Percentiles rank a stretch among this genome's conserved stretches.
Evolutionary conservation across 2,797 vertebrate genomes (phyloP).

Genomic region (Pelobates cultripes): DNA sequence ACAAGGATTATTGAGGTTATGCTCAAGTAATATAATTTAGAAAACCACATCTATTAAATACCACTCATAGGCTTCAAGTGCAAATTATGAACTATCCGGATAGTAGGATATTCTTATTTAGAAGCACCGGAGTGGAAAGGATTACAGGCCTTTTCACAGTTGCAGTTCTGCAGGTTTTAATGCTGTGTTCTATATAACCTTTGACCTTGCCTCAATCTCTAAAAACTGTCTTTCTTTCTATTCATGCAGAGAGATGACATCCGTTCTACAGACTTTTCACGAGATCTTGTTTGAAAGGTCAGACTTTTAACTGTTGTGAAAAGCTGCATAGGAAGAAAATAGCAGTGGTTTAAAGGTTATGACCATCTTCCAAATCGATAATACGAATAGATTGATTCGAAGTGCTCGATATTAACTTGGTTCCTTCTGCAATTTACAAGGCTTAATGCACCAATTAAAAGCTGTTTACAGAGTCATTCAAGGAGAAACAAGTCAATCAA

Average conservation of each 20-base stretch:
- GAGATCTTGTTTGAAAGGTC: slow-evolving; percentile 29
- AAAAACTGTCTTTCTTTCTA: slow-evolving; percentile 3
- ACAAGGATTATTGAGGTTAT: slow-evolving; percentile 13
- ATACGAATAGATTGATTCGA: neutral
- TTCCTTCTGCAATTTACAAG: neutral
- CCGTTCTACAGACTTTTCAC: neutral
- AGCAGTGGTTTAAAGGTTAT: slow-evolving; percentile 8
- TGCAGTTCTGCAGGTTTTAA: slow-evolving; percentile 29
- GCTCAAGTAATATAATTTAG: slow-evolving; percentile 43
- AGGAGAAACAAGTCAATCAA: neutral
- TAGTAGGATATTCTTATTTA: slow-evolving; percentile 41
- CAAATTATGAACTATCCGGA: slow-evolving; percentile 49
- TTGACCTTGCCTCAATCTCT: neutral
- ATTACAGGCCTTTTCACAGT: slow-evolving; percentile 15
- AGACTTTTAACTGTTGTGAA: slow-evolving; percentile 2
- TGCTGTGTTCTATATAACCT: slow-evolving; percentile 37
- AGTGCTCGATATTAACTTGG: slow-evolving; percentile 13
- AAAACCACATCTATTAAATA: slow-evolving; percentile 47
- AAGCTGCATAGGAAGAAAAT: neutral
- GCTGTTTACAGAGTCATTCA: slow-evolving; percentile 1
- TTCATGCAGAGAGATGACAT: neutral
- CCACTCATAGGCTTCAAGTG: slow-evolving; percentile 18
- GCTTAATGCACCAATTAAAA: slow-evolving; percentile 26
- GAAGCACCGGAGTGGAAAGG: slow-evolving; percentile 42
- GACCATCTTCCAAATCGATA: slow-evolving; percentile 8